Evolutionary conservation across 2,797 vertebrate species (phyloP), one percentile per base, ranked within the genome.

Genomic region (Ctenochaetus hawaiiensis): DNA sequence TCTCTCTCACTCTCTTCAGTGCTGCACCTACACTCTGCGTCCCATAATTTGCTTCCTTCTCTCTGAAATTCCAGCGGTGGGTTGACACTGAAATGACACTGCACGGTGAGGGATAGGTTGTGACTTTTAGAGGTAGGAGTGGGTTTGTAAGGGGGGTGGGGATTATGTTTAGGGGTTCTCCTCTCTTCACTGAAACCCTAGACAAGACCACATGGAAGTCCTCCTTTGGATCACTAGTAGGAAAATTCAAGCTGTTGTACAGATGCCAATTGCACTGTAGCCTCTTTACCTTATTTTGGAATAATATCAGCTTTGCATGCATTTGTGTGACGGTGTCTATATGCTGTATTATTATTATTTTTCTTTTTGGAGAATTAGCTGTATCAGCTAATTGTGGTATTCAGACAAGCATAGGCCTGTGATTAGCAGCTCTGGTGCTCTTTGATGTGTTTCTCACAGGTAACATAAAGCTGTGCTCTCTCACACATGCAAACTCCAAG

Each of bases 41-140:
- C 84, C 83, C 88, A 90, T 84, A 82, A 87, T 87, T 78, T 87
- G 62, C 87, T 87, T 83, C 80, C 18, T 84, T 71, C 79, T 85
- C 79, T 10, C 78, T 91, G 82, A 92, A 93, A 93, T 93, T 93
- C 92, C 93, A 93, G 91, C 90, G 88, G 85, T 90, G 86, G 89
- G 87, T 88, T 95, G 90, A 89, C 87, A 87, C 82, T 87, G 89
- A 92, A 94, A 90, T 88, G 92, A 93, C 87, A 92, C 88, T 77
- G 85, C 82, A 82, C 85, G 72, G 85, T 89, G 81, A 89, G 63
- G 80, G 83, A 85, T 83, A 91, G 90, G 89, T 89, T 87, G 88
- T 80, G 90, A 90, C 89, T 90, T 89, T 73, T 77, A 82, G 89
- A 85, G 84, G 88, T 83, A 86, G 90, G 87, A 83, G 86, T 90